phyloP scores from a whole-genome alignment of 2,888 invertebrate species.

The Mesorhabditis sp. region DNA sequence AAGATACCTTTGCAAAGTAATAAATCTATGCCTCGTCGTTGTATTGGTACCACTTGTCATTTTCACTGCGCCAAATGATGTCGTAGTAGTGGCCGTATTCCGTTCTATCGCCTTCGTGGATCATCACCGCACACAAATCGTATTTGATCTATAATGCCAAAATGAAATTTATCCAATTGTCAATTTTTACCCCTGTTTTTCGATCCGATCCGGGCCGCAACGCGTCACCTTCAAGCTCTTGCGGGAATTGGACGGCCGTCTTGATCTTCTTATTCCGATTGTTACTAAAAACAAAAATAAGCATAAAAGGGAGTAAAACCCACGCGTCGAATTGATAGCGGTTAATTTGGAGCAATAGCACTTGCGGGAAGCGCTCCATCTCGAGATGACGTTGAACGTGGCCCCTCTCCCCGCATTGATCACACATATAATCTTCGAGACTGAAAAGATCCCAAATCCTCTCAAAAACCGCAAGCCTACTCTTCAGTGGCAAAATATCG shows the following conservation, averaged over 20 bases:
- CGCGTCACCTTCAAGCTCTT: constrained; percentile 12
- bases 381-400: constrained; percentile 20
- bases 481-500: constrained; percentile 37
- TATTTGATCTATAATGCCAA: constrained; percentile 57
- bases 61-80: constrained; percentile 63
- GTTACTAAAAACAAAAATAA: constrained; percentile 23
- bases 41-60: constrained; percentile 68
- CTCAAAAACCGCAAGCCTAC: constrained; percentile 14
- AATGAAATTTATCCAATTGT: too few relatives aligned
- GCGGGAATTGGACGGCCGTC: constrained; percentile 41
- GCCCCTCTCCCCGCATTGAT: constrained; percentile 33
- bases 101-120: constrained; percentile 69
- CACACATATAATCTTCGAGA: constrained; percentile 45
- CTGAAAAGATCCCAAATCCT: constrained; percentile 20
- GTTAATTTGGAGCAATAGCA: constrained; percentile 49
- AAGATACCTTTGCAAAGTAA: neutral
- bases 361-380: constrained; percentile 40
- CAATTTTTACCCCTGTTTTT: too few relatives aligned
- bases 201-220: neutral
- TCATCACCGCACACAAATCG: constrained; percentile 68
- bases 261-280: constrained; percentile 46
- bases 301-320: neutral
- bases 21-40: constrained; percentile 63
- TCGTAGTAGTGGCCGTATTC: constrained; percentile 71
- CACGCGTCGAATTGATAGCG: constrained; percentile 43